A percentile compares a stretch with the other conserved stretches of the same genome.
Conservation (phyloP, 2,888 invertebrate species). For the Diadromus collaris region DNA sequence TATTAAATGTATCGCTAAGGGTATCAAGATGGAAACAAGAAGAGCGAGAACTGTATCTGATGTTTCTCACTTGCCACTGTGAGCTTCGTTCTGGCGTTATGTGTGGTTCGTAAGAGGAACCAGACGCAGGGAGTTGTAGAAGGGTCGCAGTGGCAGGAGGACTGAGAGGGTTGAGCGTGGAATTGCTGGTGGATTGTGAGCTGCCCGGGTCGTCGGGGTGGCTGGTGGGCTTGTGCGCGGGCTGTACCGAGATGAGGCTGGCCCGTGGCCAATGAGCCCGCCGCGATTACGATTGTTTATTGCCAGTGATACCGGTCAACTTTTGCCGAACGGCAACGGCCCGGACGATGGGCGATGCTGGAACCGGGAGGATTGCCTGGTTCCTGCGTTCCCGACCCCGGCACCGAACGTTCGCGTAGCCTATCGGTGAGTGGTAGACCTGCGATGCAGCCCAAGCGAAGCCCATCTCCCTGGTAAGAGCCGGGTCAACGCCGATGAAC, state of each 20-base stretch:
- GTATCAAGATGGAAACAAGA: background rate
- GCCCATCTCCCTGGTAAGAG: slow-evolving; percentile 37
- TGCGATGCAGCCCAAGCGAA: slow-evolving; percentile 47
- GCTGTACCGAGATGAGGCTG: slow-evolving; percentile 59
- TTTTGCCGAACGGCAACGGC: slow-evolving; percentile 68
- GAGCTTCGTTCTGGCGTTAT: slow-evolving; percentile 14
- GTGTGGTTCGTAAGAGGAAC: slow-evolving; percentile 15
- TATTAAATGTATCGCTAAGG: background rate
- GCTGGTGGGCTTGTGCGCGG: slow-evolving; percentile 23
- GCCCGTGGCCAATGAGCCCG: slow-evolving; percentile 67
- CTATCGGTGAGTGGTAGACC: slow-evolving; percentile 46
- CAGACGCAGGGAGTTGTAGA: slow-evolving; percentile 19
- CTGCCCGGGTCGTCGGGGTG: slow-evolving; percentile 47
- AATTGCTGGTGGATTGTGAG: slow-evolving; percentile 29
- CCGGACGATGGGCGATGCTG: background rate
- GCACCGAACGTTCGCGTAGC: slow-evolving; percentile 18
- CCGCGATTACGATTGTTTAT: slow-evolving; percentile 74
- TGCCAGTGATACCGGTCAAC: slow-evolving; percentile 72
- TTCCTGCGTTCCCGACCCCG: slow-evolving; percentile 49
- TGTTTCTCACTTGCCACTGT: slow-evolving; percentile 15
- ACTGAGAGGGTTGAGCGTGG: slow-evolving; percentile 5
- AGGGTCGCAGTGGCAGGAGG: background rate
- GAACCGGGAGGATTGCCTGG: slow-evolving; percentile 50
- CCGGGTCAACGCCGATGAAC: slow-evolving; percentile 70
- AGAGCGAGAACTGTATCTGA: slow-evolving; percentile 19